Percentiles rank a stretch among this genome's conserved stretches.
phyloP scores from a whole-genome alignment of 2,888 invertebrate species.

The Petrophora chlorosata region DNA sequence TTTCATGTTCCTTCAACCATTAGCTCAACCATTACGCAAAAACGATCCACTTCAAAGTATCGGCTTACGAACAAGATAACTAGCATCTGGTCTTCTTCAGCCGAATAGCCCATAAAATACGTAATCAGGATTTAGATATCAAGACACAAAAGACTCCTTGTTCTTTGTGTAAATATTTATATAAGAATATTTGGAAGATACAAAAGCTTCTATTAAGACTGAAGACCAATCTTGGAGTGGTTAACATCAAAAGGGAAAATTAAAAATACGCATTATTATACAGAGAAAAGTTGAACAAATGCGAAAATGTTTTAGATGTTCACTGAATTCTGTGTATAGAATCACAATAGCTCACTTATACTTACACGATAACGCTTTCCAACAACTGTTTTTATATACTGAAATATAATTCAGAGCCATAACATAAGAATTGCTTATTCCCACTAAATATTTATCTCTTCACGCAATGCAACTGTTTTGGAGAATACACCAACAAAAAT shows the following conservation, averaged over 20 bases:
- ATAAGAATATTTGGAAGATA: background rate
- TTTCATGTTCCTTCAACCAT: background rate
- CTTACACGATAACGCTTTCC: background rate
- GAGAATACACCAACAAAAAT: slow-evolving; percentile 17
- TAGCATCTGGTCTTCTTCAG: slow-evolving; percentile 34
- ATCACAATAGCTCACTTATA: background rate
- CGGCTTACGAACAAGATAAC: slow-evolving; percentile 18
- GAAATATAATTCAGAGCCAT: slow-evolving; percentile 1
- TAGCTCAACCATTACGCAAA: slow-evolving; percentile 3
- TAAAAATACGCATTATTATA: no score
- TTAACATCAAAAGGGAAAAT: no score
- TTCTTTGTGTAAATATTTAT: slow-evolving; percentile 23
- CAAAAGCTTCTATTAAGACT: no score
- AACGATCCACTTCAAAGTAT: slow-evolving; percentile 27
- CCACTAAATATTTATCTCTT: slow-evolving; percentile 15
- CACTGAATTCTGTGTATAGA: background rate
- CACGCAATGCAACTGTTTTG: slow-evolving; percentile 15
- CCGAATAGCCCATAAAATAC: slow-evolving; percentile 30
- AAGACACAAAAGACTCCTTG: slow-evolving; percentile 23
- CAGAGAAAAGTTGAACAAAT: no score
- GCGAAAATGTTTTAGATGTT: no score
- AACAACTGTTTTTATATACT: background rate
- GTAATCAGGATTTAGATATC: slow-evolving; percentile 16
- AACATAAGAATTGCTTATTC: slow-evolving; percentile 9
- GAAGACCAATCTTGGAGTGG: no score